Conservation (phyloP, 2,797 vertebrate genomes). For the Argya squamiceps region DNA sequence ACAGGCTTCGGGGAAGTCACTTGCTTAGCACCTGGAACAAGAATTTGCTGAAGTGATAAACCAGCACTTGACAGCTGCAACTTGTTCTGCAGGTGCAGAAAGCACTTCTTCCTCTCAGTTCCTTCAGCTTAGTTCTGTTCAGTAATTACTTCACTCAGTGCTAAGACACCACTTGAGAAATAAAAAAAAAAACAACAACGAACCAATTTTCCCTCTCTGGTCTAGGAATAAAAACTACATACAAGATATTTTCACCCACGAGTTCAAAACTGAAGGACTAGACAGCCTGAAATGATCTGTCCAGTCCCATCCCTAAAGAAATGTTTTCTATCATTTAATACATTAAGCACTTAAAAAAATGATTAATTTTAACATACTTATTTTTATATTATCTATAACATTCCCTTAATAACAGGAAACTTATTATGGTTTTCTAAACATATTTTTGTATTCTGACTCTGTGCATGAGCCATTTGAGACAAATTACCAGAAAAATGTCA, state of each 20-base stretch:
- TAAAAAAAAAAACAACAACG: background rate
- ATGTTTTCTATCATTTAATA: background rate
- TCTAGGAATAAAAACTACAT: background rate
- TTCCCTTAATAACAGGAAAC: background rate
- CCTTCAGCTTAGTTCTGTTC: background rate
- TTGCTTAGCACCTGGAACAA: conserved; percentile 56
- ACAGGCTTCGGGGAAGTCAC: conserved; percentile 41
- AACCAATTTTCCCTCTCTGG: background rate
- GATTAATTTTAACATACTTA: background rate
- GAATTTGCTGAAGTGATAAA: conserved; percentile 58
- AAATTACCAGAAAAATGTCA: background rate
- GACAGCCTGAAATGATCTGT: background rate
- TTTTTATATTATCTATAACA: background rate
- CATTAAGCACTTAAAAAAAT: background rate
- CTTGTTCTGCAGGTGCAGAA: conserved; percentile 63
- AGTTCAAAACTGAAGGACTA: background rate
- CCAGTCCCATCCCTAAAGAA: background rate
- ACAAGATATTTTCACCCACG: background rate
- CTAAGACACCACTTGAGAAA: background rate
- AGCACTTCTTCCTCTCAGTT: conserved; percentile 49
- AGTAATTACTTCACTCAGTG: background rate
- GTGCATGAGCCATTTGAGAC: background rate
- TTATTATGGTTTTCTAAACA: background rate
- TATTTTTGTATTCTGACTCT: background rate
- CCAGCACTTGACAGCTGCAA: conserved; percentile 57